phyloP scores from a whole-genome alignment of 2,888 invertebrate genomes.

The Congeria kusceri region DNA sequence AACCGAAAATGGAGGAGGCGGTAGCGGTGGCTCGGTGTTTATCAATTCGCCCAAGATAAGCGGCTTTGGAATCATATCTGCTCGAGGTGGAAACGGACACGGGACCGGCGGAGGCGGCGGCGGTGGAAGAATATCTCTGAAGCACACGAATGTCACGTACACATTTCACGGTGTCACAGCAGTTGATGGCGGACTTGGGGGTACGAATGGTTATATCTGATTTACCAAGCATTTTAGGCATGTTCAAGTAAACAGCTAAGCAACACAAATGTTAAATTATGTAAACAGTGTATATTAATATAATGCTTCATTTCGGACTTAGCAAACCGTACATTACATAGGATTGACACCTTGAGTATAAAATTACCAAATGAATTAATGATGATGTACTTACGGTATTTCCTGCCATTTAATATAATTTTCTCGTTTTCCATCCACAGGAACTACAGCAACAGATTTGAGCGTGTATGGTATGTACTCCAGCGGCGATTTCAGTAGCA shows the following conservation, averaged over 20 bases:
- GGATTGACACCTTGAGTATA: too few relatives aligned
- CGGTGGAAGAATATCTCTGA: conserved; percentile 66
- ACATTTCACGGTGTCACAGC: conserved; percentile 60
- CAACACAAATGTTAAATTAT: too few relatives aligned
- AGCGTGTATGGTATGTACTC: too few relatives aligned
- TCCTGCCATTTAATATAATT: conserved; percentile 20
- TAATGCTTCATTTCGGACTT: too few relatives aligned
- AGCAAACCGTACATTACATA: too few relatives aligned
- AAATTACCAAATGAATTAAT: too few relatives aligned
- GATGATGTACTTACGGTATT: too few relatives aligned
- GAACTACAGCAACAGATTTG: conserved; percentile 24
- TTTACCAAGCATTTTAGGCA: too few relatives aligned
- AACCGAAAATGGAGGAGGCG: conserved; percentile 60
- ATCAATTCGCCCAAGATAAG: conserved; percentile 45
- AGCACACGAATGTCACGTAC: conserved; percentile 28
- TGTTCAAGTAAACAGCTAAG: too few relatives aligned
- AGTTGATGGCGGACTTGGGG: conserved; percentile 67
- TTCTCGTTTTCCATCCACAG: conserved; percentile 7
- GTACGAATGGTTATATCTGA: conserved; percentile 50
- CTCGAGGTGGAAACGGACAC: conserved; percentile 67
- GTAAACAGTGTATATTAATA: too few relatives aligned
- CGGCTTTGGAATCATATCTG: conserved; percentile 65
- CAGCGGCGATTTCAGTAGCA: too few relatives aligned
- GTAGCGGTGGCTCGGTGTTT: conserved; percentile 69
- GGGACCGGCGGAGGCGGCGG: conserved; percentile 68